Evolutionary conservation across 2,797 vertebrate genomes (phyloP), one percentile per base, ranked within the genome.

Genomic region (Agapornis canus): DNA sequence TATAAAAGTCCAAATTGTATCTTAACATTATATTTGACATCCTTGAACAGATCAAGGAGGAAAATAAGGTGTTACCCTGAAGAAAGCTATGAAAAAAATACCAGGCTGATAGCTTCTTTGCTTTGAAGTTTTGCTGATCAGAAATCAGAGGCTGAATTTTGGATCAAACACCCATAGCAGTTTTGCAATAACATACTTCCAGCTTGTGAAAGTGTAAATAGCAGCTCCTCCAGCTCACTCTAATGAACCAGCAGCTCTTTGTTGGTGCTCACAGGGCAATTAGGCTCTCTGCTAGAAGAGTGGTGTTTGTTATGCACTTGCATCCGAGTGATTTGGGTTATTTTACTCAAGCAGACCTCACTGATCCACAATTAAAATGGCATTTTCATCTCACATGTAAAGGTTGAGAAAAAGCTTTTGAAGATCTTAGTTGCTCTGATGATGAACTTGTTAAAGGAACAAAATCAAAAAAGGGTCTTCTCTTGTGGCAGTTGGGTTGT

Each of bases 81-180:
- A 87, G 51, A 92, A 94, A 91, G 51, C 37, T 68, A 25, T 79
- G 66, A 95, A 78, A 61, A 78, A 78, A 89, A 76, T 54, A 76
- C 4, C 66, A 47, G 32, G 48, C 31, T 79, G 80, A 42, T 82
- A 49, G 37, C 45, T 73, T 73, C 72, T 84, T 86, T 80, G 22
- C 82, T 94, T 95, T 86, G 66, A 95, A 84, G 73, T 90, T 94
- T 64, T 64, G 29, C 80, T 79, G 70, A 86, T 90, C 73, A 92
- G 80, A 94, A 92, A 84, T 92, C 77, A 89, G 88, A 86, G 56
- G 51, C 59, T 94, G 77, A 94, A 68, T 92, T 94, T 66, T 84
- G 87, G 70, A 91, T 91, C 82, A 90, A 90, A 86, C 32, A 18
- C 60, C 56, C 12, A 0, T 77, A 68, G 42, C 0, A 0, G 79